A percentile compares a stretch with the other conserved stretches of the same genome.
phyloP scores from a whole-genome alignment of 2,113 vertebrate genomes.

The Scatophagus argus region DNA sequence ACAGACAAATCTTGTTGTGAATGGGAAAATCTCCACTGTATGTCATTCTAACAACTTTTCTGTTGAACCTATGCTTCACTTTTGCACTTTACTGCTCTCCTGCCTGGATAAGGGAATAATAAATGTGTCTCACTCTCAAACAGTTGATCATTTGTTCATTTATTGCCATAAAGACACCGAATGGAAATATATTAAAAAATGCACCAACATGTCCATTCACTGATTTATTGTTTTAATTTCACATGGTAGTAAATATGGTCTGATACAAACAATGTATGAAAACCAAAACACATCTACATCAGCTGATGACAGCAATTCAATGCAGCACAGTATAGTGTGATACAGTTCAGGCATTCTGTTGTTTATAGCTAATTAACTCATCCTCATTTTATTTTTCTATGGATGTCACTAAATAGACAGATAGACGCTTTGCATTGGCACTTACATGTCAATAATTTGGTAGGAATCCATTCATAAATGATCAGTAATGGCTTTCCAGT shows the following conservation, averaged over 20 bases:
- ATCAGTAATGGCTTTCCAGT: slow-evolving; percentile 1
- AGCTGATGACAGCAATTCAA: slow-evolving; percentile 61
- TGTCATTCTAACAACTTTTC: slow-evolving; percentile 38
- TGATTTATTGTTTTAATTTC: slow-evolving; percentile 60
- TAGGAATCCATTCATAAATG: slow-evolving; percentile 14
- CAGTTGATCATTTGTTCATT: background rate
- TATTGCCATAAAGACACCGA: background rate
- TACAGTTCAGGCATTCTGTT: slow-evolving; percentile 45
- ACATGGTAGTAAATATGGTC: slow-evolving; percentile 22
- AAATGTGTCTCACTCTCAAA: slow-evolving; percentile 55
- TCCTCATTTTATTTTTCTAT: slow-evolving; percentile 24
- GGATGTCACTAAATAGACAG: slow-evolving; percentile 5
- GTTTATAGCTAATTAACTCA: slow-evolving; percentile 19
- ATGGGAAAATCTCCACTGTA: background rate
- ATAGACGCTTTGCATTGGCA: slow-evolving; percentile 5
- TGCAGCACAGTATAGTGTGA: slow-evolving; percentile 35
- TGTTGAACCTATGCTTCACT: slow-evolving; percentile 65
- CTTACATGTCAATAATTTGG: slow-evolving; percentile 31
- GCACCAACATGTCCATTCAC: slow-evolving; percentile 19
- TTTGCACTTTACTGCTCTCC: slow-evolving; percentile 83
- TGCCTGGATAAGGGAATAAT: slow-evolving; percentile 67
- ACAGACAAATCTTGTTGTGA: slow-evolving; percentile 9
- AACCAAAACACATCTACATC: slow-evolving; percentile 42
- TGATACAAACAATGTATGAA: slow-evolving; percentile 39
- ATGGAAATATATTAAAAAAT: too few species aligned